phyloP scores from a whole-genome alignment of 37 sponge, comb jelly and placozoan genomes.

The Petrosia ficiformis region DNA sequence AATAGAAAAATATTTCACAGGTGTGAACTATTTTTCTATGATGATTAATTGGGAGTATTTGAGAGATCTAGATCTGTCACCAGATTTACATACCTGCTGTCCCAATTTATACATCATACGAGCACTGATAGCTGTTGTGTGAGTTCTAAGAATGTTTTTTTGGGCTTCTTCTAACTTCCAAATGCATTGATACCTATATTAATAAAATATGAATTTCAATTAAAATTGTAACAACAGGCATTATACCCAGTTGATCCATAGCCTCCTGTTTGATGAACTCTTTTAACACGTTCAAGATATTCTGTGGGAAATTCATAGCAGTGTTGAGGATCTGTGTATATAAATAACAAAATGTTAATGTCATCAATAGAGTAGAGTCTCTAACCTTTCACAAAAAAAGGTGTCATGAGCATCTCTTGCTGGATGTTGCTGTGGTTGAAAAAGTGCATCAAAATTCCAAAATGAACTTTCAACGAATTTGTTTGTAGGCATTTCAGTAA shows the following conservation, averaged over 20 bases:
- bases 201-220: conserved; percentile 90
- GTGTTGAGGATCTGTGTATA: conserved; percentile 63
- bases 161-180: conserved; percentile 95
- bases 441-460: conserved; percentile 99
- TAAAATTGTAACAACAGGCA: conserved; percentile 49
- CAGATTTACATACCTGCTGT: conserved; percentile 45
- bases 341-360: neutral
- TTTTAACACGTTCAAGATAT: conserved; percentile 88
- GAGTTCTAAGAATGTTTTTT: no score
- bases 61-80: no score
- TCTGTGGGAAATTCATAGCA: conserved; percentile 79
- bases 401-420: conserved; percentile 97
- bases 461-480: no score
- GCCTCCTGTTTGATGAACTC: conserved; percentile 83
- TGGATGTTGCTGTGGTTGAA: no score
- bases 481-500: conserved; percentile 98
- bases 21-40: conserved; percentile 83
- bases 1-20: conserved; percentile 88
- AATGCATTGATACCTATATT: conserved; percentile 95
- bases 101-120: conserved; percentile 95
- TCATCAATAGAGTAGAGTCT: neutral
- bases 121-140: conserved; percentile 97
- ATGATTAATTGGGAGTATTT: no score
- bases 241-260: conserved; percentile 74
- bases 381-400: conserved; percentile 87